These are phyloP conservation scores for Stercorarius parasiticus DNA, from an alignment of 2,113 vertebrate species.

Conservation along the genomic window DNA sequence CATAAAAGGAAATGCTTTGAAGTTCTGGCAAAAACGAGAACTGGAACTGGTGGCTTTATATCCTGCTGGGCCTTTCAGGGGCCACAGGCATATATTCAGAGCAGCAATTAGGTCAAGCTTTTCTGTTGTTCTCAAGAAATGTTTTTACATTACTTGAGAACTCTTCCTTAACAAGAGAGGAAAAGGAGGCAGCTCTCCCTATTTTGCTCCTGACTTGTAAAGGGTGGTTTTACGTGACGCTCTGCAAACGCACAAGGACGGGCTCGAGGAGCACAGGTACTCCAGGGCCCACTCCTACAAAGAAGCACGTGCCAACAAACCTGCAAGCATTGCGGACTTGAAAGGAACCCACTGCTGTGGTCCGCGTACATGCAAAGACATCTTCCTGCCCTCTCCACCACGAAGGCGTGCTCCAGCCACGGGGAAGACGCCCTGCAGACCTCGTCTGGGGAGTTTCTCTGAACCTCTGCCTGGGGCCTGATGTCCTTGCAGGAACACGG, in stretches of 20 bases:
- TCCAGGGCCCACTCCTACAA: neutral
- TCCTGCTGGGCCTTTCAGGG: constrained; percentile 39
- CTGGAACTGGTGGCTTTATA: constrained; percentile 17
- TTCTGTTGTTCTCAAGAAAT: neutral
- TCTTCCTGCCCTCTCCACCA: neutral
- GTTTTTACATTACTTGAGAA: neutral
- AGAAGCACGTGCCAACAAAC: neutral
- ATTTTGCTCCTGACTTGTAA: accelerated
- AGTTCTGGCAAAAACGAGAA: constrained; percentile 19
- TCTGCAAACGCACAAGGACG: neutral
- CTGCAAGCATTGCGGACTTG: neutral
- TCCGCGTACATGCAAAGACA: accelerated
- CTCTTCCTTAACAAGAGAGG: neutral
- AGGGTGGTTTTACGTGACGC: neutral
- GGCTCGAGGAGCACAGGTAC: neutral
- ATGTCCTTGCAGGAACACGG: neutral
- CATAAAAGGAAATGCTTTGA: constrained; percentile 54
- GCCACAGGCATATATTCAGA: neutral
- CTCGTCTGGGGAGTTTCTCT: neutral
- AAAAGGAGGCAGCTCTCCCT: neutral
- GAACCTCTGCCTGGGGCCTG: neutral
- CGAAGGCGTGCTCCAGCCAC: accelerated
- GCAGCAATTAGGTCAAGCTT: neutral
- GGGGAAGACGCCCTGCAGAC: neutral
- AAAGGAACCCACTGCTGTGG: neutral